Evolutionary conservation across 1,140 invertebrate species (phyloP).

Genomic region (Dendroctonus valens): DNA sequence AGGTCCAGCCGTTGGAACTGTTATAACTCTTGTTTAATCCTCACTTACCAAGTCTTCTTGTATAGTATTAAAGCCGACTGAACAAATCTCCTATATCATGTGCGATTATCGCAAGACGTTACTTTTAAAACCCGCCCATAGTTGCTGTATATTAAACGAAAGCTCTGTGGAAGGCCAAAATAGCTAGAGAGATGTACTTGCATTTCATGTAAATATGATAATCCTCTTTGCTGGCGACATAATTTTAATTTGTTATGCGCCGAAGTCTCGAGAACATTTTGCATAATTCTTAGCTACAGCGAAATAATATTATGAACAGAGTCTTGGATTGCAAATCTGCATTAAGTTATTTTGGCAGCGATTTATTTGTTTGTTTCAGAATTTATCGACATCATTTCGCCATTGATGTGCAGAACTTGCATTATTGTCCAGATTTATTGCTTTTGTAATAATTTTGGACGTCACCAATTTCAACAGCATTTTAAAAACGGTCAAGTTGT

Average conservation of each 20-base stretch:
- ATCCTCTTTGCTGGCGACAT: slow-evolving; percentile 13
- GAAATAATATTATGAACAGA: no score
- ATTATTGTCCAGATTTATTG: no score
- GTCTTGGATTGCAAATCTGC: no score
- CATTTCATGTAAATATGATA: slow-evolving; percentile 12
- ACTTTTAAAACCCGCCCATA: neutral
- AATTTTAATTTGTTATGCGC: slow-evolving; percentile 11
- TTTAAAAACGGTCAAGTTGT: no score
- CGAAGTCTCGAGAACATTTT: neutral
- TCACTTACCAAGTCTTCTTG: no score
- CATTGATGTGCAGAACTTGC: no score
- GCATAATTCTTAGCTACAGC: slow-evolving; percentile 4
- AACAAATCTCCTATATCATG: neutral
- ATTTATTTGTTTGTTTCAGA: no score
- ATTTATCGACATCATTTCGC: no score
- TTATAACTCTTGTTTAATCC: neutral
- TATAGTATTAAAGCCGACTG: neutral
- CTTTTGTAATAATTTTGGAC: no score
- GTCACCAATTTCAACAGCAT: no score
- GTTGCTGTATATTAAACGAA: neutral
- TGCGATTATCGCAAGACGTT: slow-evolving; percentile 1
- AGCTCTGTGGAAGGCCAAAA: slow-evolving; percentile 2
- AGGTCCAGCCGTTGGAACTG: no score
- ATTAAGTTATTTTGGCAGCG: no score
- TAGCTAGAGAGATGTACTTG: slow-evolving; percentile 8